Evolutionary conservation across 2,888 invertebrate species (phyloP).

Genomic region (Tetragonisca angustula): DNA sequence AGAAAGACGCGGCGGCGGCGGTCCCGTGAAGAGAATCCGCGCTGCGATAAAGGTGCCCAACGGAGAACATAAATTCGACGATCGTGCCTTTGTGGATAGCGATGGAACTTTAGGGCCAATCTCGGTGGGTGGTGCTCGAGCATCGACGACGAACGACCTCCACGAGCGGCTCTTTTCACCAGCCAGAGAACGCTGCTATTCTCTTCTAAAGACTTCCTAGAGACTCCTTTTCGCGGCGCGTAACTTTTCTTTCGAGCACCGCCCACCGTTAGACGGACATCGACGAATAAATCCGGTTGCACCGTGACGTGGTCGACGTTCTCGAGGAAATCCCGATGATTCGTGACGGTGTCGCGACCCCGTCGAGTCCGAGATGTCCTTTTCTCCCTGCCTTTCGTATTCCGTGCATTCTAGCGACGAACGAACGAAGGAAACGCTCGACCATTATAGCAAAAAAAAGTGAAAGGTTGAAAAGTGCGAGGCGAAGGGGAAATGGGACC

Average conservation of each 20-base stretch:
- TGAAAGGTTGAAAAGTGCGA: not conserved
- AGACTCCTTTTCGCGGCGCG: conserved; percentile 60
- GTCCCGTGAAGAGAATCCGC: conserved; percentile 41
- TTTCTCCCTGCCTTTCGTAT: not conserved
- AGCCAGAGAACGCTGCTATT: conserved; percentile 35
- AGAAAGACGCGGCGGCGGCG: not conserved
- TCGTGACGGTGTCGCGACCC: conserved; percentile 25
- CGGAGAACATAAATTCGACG: conserved; percentile 64
- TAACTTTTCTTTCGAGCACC: conserved; percentile 60
- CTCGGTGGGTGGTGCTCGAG: conserved; percentile 55
- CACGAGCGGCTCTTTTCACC: conserved; percentile 46
- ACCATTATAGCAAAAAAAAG: not conserved
- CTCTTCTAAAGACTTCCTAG: conserved; percentile 62
- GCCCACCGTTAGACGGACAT: conserved; percentile 61
- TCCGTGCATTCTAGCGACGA: not conserved
- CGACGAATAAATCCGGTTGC: conserved; percentile 48
- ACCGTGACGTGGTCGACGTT: not conserved
- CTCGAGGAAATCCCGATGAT: conserved; percentile 20
- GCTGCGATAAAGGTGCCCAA: conserved; percentile 57
- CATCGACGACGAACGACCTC: conserved; percentile 56
- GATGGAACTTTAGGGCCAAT: conserved; percentile 66
- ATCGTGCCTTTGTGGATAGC: conserved; percentile 66
- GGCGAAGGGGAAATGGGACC: conserved; percentile 18
- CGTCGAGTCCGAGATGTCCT: not conserved
- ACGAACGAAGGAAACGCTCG: not conserved